These are phyloP conservation scores for Panthera leo DNA, from an alignment of 2,113 vertebrate species.

Conservation along the genomic window DNA sequence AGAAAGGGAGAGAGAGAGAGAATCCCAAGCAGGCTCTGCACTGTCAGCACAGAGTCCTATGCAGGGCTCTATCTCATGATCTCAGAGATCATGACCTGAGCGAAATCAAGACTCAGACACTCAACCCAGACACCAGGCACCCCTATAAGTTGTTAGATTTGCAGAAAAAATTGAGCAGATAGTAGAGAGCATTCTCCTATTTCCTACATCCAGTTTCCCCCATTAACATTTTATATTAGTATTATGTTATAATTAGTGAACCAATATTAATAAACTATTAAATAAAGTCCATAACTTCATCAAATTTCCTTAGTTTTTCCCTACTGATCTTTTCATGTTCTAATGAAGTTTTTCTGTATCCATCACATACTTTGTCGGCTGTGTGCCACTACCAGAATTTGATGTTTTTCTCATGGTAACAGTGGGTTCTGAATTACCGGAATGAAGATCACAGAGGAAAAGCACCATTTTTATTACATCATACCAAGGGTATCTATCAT, in stretches of 20 bases:
- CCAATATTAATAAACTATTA: neutral
- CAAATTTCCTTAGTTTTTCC: neutral
- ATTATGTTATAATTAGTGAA: neutral
- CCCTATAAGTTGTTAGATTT: neutral
- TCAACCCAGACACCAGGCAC: too few relatives aligned
- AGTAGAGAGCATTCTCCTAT: neutral
- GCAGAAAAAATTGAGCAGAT: neutral
- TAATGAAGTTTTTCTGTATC: neutral
- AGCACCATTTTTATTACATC: neutral
- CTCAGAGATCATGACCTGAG: too few relatives aligned
- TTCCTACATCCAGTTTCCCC: neutral
- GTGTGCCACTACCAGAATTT: neutral
- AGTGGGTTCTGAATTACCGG: neutral
- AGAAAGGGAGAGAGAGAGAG: too few relatives aligned
- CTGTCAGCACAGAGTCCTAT: too few relatives aligned
- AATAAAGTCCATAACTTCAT: conserved; percentile 12
- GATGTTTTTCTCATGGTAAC: neutral
- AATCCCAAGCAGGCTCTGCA: too few relatives aligned
- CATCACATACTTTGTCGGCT: neutral
- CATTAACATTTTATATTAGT: neutral
- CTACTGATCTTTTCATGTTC: neutral
- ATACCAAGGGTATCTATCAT: neutral
- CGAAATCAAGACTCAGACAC: too few relatives aligned
- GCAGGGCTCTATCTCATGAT: too few relatives aligned
- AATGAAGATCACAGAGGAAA: neutral